Base-by-base conservation (phyloP, 2,797 vertebrate genomes). In the Telmatherina bonti region DNA sequence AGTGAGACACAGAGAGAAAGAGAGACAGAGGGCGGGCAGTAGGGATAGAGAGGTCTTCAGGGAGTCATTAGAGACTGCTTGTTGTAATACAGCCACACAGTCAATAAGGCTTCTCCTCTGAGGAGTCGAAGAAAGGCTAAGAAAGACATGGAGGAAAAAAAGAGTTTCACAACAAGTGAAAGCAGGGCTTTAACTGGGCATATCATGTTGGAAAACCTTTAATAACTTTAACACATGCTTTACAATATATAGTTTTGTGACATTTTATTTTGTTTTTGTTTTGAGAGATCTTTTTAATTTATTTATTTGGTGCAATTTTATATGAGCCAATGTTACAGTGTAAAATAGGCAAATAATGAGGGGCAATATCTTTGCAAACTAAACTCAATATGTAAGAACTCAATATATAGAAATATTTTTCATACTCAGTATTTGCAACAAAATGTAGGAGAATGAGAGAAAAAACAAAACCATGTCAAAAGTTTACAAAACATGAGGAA, bases 71-170 rank as follows among this genome's bases (percentile, higher is more conserved):
- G 88, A 88, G 86, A 78, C 89, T 85, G 83, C 90, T 92, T 92
- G 91, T 93, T 93, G 92, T 89, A 91, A 91, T 92, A 92, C 87
- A 93, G 90, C 90, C 91, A 85, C 90, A 91, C 90, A 91, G 92
- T 92, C 92, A 92, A 92, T 94, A 90, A 88, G 88, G 89, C 87
- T 85, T 69, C 83, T 88, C 76, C 82, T 89, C 83, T 70, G 81
- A 91, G 88, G 79, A 88, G 79, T 15, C 41, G 72, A 84, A 86
- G 72, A 87, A 88, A 86, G 77, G 72, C 82, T 72, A 78, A 83
- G 69, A 86, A 81, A 81, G 82, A 88, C 76, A 67, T 84, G 62
- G 66, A 74, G 58, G 77, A 73, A 77, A 70, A n/a, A 76, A 78
- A 78, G 81, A 83, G 79, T 89, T 89, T 89, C 79, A 86, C 85